A percentile compares a stretch with the other conserved stretches of the same genome.
These are phyloP conservation scores for Leptopilina drosophilae DNA, from an alignment of 2,888 invertebrate species.

Conservation along the genomic window DNA sequence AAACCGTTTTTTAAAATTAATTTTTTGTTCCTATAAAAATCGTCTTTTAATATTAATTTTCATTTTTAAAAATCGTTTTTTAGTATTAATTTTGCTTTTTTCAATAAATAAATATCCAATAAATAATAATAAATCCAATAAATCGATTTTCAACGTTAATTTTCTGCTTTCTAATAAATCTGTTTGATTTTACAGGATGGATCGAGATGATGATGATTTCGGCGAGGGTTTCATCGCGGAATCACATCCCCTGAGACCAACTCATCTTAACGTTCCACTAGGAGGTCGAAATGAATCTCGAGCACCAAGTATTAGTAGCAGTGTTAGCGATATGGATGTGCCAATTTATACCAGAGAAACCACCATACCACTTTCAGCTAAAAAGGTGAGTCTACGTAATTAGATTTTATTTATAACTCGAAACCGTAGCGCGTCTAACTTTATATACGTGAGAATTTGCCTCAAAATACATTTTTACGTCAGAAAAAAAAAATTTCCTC, in stretches of 20 bases:
- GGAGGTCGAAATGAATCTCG: constrained; percentile 71
- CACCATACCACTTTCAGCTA: constrained; percentile 69
- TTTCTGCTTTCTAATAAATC: too few relatives aligned
- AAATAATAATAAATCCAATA: too few relatives aligned
- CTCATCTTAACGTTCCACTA: constrained; percentile 77
- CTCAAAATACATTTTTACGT: not conserved
- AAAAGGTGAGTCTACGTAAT: constrained; percentile 60
- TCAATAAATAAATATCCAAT: too few relatives aligned
- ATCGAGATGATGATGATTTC: constrained; percentile 74
- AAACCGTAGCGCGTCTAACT: not conserved
- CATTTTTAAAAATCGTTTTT: too few relatives aligned
- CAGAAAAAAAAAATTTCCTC: not conserved
- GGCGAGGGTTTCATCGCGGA: constrained; percentile 80
- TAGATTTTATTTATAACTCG: not conserved
- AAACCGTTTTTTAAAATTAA: too few relatives aligned
- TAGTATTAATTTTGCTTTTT: too few relatives aligned
- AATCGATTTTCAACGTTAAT: too few relatives aligned
- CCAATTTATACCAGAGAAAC: constrained; percentile 79
- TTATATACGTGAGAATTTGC: not conserved
- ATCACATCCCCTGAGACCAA: constrained; percentile 79
- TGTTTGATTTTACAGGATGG: constrained; percentile 54
- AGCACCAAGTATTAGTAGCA: constrained; percentile 79
- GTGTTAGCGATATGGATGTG: constrained; percentile 79
- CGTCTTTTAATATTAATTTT: too few relatives aligned
- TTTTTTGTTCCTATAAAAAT: too few relatives aligned